Evolutionary conservation across 92 coral and sea anemone species (phyloP).

Genomic region (Phenganax stokvisi): DNA sequence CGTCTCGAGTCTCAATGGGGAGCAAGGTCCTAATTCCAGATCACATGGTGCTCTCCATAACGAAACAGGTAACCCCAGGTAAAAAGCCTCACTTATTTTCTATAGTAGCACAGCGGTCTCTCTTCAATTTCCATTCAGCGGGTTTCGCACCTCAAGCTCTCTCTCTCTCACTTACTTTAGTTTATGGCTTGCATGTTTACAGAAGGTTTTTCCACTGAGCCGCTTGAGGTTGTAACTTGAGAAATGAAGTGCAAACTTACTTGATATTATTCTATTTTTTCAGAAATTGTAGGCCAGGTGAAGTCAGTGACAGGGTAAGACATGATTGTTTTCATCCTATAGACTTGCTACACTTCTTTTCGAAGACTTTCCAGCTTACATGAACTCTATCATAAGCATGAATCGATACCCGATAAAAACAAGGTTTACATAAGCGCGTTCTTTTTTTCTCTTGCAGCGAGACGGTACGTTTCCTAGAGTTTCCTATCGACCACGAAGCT

Average conservation of each 20-base stretch:
- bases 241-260: too few relatives aligned
- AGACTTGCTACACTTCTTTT: too few relatives aligned
- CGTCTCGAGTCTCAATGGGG: conserved; percentile 64
- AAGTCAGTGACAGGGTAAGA: background rate
- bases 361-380: too few relatives aligned
- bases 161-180: too few relatives aligned
- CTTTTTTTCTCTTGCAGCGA: background rate
- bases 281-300: background rate
- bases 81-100: background rate
- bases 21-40: conserved; percentile 6
- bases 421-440: background rate
- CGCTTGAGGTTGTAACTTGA: too few relatives aligned
- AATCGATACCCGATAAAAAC: too few relatives aligned
- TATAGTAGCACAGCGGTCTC: background rate
- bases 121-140: background rate
- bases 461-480: conserved; percentile 25
- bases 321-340: background rate
- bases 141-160: background rate
- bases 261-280: background rate
- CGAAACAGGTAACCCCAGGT: conserved; percentile 21
- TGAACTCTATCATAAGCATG: too few relatives aligned
- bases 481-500: conserved; percentile 25
- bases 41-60: conserved; percentile 1
- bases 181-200: too few relatives aligned
- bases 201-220: too few relatives aligned